phyloP scores from a whole-genome alignment of 2,888 invertebrate species.

The Neoascia interrupta region DNA sequence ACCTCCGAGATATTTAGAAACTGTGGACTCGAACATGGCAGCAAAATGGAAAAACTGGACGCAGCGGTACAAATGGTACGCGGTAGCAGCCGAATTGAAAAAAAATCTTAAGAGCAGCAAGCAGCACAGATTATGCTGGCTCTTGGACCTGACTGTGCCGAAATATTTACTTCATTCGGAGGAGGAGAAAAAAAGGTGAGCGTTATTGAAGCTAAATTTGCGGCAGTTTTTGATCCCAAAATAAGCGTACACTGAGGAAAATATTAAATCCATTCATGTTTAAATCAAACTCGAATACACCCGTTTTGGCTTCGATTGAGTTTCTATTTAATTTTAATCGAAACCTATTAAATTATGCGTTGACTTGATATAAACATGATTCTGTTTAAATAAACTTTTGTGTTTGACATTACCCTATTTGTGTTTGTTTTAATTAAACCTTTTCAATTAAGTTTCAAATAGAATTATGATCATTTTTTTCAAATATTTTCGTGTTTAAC shows the following conservation, averaged over 20 bases:
- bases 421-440: too few species aligned
- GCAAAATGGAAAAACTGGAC: conserved; percentile 47
- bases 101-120: conserved; percentile 54
- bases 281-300: too few species aligned
- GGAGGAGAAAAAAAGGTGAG: conserved; percentile 23
- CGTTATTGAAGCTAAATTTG: conserved; percentile 35
- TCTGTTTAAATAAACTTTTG: too few species aligned
- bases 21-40: conserved; percentile 39
- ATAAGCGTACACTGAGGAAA: conserved; percentile 55
- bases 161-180: conserved; percentile 24
- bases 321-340: too few species aligned
- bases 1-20: conserved; percentile 48
- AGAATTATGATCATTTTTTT: too few species aligned
- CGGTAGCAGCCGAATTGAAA: conserved; percentile 37
- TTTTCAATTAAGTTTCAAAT: too few species aligned
- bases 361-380: too few species aligned
- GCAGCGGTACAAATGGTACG: conserved; percentile 60
- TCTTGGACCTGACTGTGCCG: conserved; percentile 14
- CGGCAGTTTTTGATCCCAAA: conserved; percentile 33
- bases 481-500: too few species aligned
- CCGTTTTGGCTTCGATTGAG: too few species aligned
- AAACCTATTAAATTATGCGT: too few species aligned
- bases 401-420: too few species aligned
- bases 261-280: too few species aligned
- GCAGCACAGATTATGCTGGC: conserved; percentile 57